Base-by-base conservation (phyloP, 2,113 vertebrate species). In the Choloepus hoffmanni region DNA sequence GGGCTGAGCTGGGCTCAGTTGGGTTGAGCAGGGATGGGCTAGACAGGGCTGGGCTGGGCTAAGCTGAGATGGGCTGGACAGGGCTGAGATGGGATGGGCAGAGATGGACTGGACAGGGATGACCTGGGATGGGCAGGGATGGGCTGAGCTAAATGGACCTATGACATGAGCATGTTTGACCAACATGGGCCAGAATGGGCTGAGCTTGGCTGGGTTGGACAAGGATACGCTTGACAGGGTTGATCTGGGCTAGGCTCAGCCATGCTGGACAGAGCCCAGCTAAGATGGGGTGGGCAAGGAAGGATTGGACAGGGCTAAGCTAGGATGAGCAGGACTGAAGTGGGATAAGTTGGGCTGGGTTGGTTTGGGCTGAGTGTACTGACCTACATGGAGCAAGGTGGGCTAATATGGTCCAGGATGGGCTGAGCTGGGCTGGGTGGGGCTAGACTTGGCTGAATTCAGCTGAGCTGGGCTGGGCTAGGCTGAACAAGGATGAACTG, bases 41-140 rank as follows among this genome's bases (percentile, higher is more conserved):
- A 33, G 43, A 45, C 43, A 5, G 43, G 43, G 43, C 7, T 45
- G 43, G 7, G 43, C 7, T 4, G 50, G 23, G 30, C 4, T 13
- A 14, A 21, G 21, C 6, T 0, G 50, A 3, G 5, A 0, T 4
- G 4, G 23, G 36, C 8, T n/a, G 2, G 21, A n/a, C 30, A 2
- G 11, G 21, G n/a, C 28, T 23, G 16, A 9, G 14, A 4, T 30
- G 43, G 6, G 3, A 18, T 5, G 30, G 30, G 76, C 33, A 4
- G 33, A 16, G 7, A 12, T 13, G 12, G 10, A 1, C 18, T 36
- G 48, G 43, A 45, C 43, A 5, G 43, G 43, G 43, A 5, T 45
- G 43, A 45, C 4, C 7, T 4, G 33, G 23, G 30, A 2, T 13
- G 21, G 30, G 21, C 6, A 0, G 50, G 6, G 5, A 0, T 4